These are phyloP conservation scores for Teleiodes luculella DNA, from an alignment of 2,888 invertebrate genomes.

Conservation along the genomic window DNA sequence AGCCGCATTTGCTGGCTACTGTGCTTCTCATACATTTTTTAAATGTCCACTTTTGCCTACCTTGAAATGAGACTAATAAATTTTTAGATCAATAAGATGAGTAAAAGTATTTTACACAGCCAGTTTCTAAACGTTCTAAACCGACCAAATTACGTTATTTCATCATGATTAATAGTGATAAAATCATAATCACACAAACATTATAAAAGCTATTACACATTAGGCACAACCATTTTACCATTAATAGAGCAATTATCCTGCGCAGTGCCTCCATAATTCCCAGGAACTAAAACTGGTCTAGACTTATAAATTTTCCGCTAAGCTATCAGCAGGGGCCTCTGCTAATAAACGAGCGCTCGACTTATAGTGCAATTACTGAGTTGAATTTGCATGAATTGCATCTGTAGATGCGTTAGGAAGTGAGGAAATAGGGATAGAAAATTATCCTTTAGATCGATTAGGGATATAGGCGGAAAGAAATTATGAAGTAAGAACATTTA, in stretches of 20 bases:
- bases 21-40: no score
- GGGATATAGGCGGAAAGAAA: background rate
- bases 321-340: slow-evolving; percentile 32
- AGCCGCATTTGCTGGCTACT: no score
- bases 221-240: slow-evolving; percentile 3
- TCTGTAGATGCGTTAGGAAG: slow-evolving; percentile 36
- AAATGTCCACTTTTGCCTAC: no score
- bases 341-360: slow-evolving; percentile 54
- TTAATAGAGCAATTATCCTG: slow-evolving; percentile 11
- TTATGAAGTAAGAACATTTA: background rate
- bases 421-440: slow-evolving; percentile 6
- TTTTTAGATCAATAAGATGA: no score
- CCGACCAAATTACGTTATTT: no score
- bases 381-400: slow-evolving; percentile 52
- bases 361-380: slow-evolving; percentile 50
- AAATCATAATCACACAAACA: background rate
- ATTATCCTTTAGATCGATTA: background rate
- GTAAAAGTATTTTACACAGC: no score
- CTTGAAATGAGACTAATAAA: no score
- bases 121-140: no score
- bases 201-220: slow-evolving; percentile 2
- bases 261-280: slow-evolving; percentile 1
- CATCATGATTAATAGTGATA: background rate
- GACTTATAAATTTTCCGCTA: slow-evolving; percentile 26
- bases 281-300: slow-evolving; percentile 15